These are phyloP conservation scores for Eupithecia subumbrata DNA, from an alignment of 2,888 invertebrate genomes.

Conservation along the genomic window DNA sequence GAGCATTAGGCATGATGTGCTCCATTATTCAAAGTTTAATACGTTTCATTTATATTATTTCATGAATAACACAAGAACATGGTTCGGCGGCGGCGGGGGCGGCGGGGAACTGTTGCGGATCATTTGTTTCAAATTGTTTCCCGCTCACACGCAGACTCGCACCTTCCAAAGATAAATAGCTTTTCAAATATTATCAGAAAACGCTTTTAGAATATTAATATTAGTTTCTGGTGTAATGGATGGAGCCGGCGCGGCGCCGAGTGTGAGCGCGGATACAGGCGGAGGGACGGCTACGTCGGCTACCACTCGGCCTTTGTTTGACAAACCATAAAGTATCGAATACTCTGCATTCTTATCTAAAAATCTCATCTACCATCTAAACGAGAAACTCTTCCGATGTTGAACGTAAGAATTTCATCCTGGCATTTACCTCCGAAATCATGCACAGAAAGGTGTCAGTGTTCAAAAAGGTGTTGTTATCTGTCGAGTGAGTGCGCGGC, in stretches of 20 bases:
- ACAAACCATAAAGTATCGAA: too few species aligned
- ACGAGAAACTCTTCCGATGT: not conserved
- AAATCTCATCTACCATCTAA: not conserved
- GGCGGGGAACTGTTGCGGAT: not conserved
- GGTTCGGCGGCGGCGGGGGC: not conserved
- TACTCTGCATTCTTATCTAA: not conserved
- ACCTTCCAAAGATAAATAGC: not conserved
- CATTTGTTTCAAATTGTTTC: conserved; percentile 6
- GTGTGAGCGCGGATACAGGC: not conserved
- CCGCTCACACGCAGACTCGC: not conserved
- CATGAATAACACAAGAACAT: conserved; percentile 28
- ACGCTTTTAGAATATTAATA: not conserved
- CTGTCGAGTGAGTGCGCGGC: conserved; percentile 3
- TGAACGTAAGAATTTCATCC: not conserved
- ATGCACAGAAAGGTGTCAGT: not conserved
- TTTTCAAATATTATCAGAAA: conserved; percentile 5
- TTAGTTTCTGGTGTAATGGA: not conserved
- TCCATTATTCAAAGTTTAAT: conserved; percentile 35
- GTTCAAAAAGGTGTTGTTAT: conserved; percentile 10
- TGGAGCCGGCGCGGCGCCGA: not conserved
- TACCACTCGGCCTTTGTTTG: too few species aligned
- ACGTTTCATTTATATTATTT: conserved; percentile 29
- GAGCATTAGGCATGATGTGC: conserved; percentile 16
- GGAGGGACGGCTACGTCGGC: not conserved
- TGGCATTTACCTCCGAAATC: not conserved